Percentiles rank a stretch among this genome's conserved stretches.
These are phyloP conservation scores for Hycleus phaleratus DNA, from an alignment of 1,140 invertebrate species.

Conservation along the genomic window DNA sequence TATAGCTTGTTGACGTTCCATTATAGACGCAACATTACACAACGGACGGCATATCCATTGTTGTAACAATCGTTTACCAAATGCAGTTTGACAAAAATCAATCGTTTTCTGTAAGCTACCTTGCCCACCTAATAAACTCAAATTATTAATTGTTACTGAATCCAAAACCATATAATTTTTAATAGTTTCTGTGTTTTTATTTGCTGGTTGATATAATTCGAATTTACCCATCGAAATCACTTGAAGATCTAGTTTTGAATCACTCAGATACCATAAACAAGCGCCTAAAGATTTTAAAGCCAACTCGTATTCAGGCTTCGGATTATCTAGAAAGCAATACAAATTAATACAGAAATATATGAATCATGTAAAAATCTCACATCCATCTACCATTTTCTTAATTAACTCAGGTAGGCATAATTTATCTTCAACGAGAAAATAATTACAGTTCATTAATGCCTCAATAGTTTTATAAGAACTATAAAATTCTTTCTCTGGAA, in stretches of 20 bases:
- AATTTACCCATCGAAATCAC: constrained; percentile 81
- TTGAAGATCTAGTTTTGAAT: constrained; percentile 83
- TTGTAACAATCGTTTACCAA: constrained; percentile 84
- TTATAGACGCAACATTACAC: constrained; percentile 68
- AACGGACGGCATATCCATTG: constrained; percentile 92
- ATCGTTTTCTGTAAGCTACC: constrained; percentile 74
- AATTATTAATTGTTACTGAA: constrained; percentile 79
- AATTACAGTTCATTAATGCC: constrained; percentile 26
- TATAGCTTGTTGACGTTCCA: constrained; percentile 76
- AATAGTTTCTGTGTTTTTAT: constrained; percentile 43
- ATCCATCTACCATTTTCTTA: constrained; percentile 27
- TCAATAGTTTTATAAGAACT: constrained; percentile 26
- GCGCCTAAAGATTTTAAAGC: constrained; percentile 77
- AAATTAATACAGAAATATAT: background rate
- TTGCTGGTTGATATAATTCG: constrained; percentile 72
- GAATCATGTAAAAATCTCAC: constrained; percentile 18
- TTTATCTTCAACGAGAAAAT: constrained; percentile 33
- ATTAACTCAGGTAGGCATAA: constrained; percentile 33
- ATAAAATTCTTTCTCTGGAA: constrained; percentile 31
- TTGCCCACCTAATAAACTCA: constrained; percentile 75
- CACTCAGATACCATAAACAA: constrained; percentile 73
- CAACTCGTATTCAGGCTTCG: constrained; percentile 61
- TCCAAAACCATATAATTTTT: constrained; percentile 71
- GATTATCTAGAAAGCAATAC: constrained; percentile 43
- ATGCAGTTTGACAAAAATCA: constrained; percentile 84